A percentile compares a stretch with the other conserved stretches of the same genome.
Conservation (phyloP, 2,797 vertebrate genomes). For the Oryzias dopingdopingensis region DNA sequence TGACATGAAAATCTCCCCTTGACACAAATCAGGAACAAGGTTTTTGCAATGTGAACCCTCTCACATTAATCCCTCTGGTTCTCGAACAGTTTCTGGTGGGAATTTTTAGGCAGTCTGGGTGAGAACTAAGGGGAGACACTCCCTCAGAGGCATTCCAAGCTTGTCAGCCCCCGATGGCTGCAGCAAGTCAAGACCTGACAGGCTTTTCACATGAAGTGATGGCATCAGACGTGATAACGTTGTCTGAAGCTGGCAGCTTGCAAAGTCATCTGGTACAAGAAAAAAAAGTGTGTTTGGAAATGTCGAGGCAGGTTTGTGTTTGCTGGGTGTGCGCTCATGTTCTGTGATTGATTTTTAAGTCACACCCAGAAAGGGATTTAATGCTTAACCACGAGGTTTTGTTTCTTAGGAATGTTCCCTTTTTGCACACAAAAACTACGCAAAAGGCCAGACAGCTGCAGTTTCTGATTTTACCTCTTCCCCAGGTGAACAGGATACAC, state of each 20-base stretch:
- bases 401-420: conserved; percentile 2
- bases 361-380: neutral
- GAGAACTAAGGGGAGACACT: conserved; percentile 7
- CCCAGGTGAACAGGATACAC: too few relatives aligned
- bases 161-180: neutral
- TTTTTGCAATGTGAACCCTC: conserved; percentile 2
- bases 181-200: conserved; percentile 33
- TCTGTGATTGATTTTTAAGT: neutral
- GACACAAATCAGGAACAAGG: conserved; percentile 2
- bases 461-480: neutral
- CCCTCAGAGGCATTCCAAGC: conserved; percentile 30
- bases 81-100: neutral
- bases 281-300: conserved; percentile 8
- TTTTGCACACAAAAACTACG: conserved; percentile 13
- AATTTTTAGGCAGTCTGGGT: conserved; percentile 4
- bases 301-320: conserved; percentile 3
- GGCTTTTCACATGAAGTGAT: conserved; percentile 4
- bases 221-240: conserved; percentile 40
- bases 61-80: conserved; percentile 1
- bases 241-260: conserved; percentile 14
- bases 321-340: conserved; percentile 5
- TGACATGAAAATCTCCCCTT: conserved; percentile 35
- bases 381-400: conserved; percentile 4
- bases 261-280: conserved; percentile 24
- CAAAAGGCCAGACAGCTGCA: neutral